Base-by-base conservation (phyloP, 2,888 invertebrate species). In the Zaprionus bogoriensis region DNA sequence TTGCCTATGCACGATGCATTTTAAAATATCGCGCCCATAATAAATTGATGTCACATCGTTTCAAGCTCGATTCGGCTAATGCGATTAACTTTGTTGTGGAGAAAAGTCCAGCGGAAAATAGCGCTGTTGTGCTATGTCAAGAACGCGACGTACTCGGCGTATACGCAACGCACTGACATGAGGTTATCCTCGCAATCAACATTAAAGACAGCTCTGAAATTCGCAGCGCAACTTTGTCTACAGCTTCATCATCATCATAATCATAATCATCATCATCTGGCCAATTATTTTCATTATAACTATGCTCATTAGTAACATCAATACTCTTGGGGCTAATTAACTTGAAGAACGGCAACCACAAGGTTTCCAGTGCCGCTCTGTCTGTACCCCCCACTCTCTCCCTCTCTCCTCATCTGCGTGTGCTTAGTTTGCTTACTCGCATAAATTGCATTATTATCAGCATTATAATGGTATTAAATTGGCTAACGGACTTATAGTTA, bases 361-460 rank as follows among this genome's bases (percentile, higher is more conserved):
- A 36, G 32, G 14, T 32, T 32, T 5, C 20, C 20, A 3, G 14
- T 28, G 27, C 36, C 19, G n/a, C n/a, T 17, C 14, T 20, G 27
- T 28, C 6, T 14, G 28, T 19, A n/a, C n/a, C n/a, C n/a, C n/a
- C n/a, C n/a, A n/a, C n/a, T n/a, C n/a, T n/a, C n/a, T n/a, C n/a
- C n/a, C n/a, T n/a, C n/a, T n/a, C n/a, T n/a, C n/a, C n/a, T n/a
- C n/a, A n/a, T n/a, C 12, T 42, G 42, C 44, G 27, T 45, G 55
- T 53, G 45, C 52, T 66, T 42, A 6, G 32, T 36, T 54, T 70
- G 39, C 30, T 59, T 46, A 19, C 45, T 42, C 57, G 39, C 50
- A 51, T 39, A 71, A 71, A 74, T 75, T 68, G 65, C 65, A 75
- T 72, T 75, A 72, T 68, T 63, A 68, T 75, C 59, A 38, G 36